phyloP scores from a whole-genome alignment of 2,888 invertebrate genomes.

The Cantharis rustica region DNA sequence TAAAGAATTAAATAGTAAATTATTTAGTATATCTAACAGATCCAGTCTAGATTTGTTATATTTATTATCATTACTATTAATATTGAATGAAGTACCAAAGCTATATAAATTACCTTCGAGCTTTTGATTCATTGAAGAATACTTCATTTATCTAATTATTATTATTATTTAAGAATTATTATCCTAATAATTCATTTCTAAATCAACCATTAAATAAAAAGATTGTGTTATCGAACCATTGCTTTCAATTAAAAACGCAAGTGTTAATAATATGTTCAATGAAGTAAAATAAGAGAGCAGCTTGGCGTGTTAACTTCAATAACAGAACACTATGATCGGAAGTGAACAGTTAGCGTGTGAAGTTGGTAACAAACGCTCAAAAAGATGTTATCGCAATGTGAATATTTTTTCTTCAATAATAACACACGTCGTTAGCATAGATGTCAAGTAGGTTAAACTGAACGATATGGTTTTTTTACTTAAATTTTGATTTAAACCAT shows the following conservation, averaged over 20 bases:
- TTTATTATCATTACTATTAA: no score
- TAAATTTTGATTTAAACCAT: background rate
- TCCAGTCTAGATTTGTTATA: no score
- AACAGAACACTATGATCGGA: slow-evolving; percentile 32
- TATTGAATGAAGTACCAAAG: no score
- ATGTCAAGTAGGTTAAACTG: background rate
- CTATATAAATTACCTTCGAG: background rate
- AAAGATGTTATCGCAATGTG: slow-evolving; percentile 28
- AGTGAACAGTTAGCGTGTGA: slow-evolving; percentile 43
- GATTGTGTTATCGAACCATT: slow-evolving; percentile 5
- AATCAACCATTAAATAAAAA: background rate
- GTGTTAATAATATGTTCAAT: slow-evolving; percentile 12
- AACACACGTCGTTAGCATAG: background rate
- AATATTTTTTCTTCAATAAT: background rate
- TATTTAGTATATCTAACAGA: no score
- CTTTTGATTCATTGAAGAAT: background rate
- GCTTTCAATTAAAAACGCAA: slow-evolving; percentile 10
- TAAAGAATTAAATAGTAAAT: no score
- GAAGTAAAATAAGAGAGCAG: slow-evolving; percentile 8
- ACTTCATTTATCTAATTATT: background rate
- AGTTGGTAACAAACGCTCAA: slow-evolving; percentile 36
- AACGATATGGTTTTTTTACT: background rate
- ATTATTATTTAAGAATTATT: background rate
- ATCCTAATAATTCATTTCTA: background rate
- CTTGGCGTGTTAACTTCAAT: slow-evolving; percentile 37